Conservation (phyloP, 1,140 invertebrate genomes). For the Piezodorus guildinii region DNA sequence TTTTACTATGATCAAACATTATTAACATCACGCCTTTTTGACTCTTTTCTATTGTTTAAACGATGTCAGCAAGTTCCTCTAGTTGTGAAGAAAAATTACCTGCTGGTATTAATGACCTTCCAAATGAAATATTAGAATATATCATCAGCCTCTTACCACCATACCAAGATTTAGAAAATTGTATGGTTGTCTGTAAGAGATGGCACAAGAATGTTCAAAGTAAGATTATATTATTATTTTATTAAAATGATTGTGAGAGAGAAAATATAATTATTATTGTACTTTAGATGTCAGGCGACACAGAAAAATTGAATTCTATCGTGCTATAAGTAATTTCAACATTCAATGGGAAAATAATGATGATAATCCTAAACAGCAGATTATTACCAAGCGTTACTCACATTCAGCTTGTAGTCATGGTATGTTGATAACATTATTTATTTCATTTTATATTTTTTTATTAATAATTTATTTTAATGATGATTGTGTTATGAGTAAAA, state of each 20-base stretch:
- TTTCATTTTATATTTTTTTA: not conserved
- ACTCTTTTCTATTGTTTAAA: no score
- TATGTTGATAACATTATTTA: constrained; percentile 21
- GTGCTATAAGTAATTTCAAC: constrained; percentile 53
- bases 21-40: no score
- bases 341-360: constrained; percentile 51
- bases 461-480: not conserved
- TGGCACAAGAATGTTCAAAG: constrained; percentile 73
- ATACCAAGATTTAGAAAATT: constrained; percentile 77
- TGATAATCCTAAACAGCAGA: constrained; percentile 41
- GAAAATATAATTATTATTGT: constrained; percentile 19
- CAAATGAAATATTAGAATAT: constrained; percentile 86
- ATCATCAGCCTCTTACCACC: constrained; percentile 79
- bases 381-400: constrained; percentile 80
- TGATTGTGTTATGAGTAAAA: no score
- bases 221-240: constrained; percentile 37
- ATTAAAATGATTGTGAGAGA: not conserved
- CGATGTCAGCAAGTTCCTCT: no score
- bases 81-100: not conserved
- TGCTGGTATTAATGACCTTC: constrained; percentile 50
- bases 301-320: constrained; percentile 51
- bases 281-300: constrained; percentile 59
- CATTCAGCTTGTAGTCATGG: constrained; percentile 74
- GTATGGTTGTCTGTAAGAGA: constrained; percentile 70
- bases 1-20: no score